These are phyloP conservation scores for Salvelinus sp. DNA, from an alignment of 2,113 vertebrate species.

Conservation along the genomic window DNA sequence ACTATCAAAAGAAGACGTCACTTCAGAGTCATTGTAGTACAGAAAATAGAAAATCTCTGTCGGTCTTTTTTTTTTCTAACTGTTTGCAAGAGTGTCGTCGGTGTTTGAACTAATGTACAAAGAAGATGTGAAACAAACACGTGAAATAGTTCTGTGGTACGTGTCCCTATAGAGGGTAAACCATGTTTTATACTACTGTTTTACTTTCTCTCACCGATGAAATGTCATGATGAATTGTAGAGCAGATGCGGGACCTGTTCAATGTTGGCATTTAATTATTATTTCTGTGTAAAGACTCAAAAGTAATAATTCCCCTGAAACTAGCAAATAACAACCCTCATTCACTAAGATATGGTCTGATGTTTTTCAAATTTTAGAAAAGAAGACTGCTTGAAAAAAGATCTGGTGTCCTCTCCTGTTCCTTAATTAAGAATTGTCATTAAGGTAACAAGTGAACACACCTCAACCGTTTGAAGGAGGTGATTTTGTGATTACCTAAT, in stretches of 20 bases:
- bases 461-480: too few species aligned
- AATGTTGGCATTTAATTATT: constrained; percentile 14
- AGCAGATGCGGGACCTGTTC: constrained; percentile 20
- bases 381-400: too few species aligned
- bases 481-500: too few species aligned
- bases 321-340: too few species aligned
- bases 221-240: constrained; percentile 29
- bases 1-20: constrained; percentile 35
- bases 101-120: constrained; percentile 17
- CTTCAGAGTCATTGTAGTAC: constrained; percentile 36
- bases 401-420: too few species aligned
- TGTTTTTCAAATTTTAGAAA: too few species aligned
- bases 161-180: constrained; percentile 54
- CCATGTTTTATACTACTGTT: constrained; percentile 25
- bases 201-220: constrained; percentile 21
- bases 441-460: too few species aligned
- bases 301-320: background rate
- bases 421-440: too few species aligned
- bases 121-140: constrained; percentile 51
- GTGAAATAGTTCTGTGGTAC: constrained; percentile 56
- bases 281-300: background rate
- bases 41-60: constrained; percentile 43
- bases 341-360: too few species aligned
- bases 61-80: constrained; percentile 60
- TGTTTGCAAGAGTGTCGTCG: constrained; percentile 75